Evolutionary conservation across 2,888 invertebrate species (phyloP), one percentile per base, ranked within the genome.

Genomic region (Coremacera marginata): DNA sequence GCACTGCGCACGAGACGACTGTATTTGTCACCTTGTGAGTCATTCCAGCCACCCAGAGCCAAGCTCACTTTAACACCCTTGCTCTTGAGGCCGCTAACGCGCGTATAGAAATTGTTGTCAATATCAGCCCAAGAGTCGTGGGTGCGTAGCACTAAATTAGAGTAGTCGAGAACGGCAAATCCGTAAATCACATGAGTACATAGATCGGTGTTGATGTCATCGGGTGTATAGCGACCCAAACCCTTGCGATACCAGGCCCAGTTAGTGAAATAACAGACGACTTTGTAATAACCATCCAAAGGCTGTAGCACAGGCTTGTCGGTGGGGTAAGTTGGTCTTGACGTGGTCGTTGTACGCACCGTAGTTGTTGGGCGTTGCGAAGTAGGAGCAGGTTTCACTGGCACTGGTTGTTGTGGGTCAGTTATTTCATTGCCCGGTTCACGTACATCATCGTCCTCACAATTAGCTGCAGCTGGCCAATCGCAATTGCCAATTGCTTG

Each of bases 1-100:
- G 95, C 93, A 86, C 92, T 94, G 84, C 96, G 94, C 0, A 96
- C 96, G 27, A 97, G 88, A 78, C 94, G 92, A 31, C 96, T 96
- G 89, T 97, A 97, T 86, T 97, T 97, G 86, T 96, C 96, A 0
- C 96, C 96, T 51, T 93, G 94, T 0, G 96, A 97, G 88, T 98
- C 96, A 86, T 96, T 97, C 97, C 98, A 98, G 3, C 98, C 98
- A n/a, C 98, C 98, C 31, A 98, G 91, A 1, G 96, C 97, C 14
- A 98, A 89, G 0, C 95, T 93, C 0, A 97, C 95, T 88, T 97
- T 98, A 52, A 96, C 91, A 0, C 95, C 95, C 83, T 94, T 93
- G 72, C 93, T 91, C 86, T 95, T 96, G 83, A 94, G 93, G 0
- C 92, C 94, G 0, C 94, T 93, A 1, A 97, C 95, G 31, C 95